phyloP scores from a whole-genome alignment of 2,113 vertebrate genomes.

The Ovibos moschatus region DNA sequence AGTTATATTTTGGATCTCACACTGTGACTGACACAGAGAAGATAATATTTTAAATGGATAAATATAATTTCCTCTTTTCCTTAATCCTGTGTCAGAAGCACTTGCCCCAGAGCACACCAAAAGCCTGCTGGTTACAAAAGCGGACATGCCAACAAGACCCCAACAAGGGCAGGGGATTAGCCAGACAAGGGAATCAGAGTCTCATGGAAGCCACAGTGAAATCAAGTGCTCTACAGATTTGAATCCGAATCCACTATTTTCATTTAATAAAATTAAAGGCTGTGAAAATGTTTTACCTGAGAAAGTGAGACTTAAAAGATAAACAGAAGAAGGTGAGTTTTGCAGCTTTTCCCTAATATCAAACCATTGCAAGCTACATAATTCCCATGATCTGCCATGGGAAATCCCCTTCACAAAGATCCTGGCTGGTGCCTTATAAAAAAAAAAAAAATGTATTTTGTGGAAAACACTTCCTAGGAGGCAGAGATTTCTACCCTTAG shows the following conservation, averaged over 20 bases:
- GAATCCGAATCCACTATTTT: background rate
- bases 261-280: background rate
- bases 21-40: background rate
- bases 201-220: background rate
- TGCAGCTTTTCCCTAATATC: background rate
- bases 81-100: background rate
- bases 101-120: background rate
- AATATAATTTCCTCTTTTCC: background rate
- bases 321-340: background rate
- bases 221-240: background rate
- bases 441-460: background rate
- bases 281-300: background rate
- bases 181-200: fast-evolving
- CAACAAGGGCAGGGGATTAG: fast-evolving
- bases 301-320: background rate
- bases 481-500: background rate
- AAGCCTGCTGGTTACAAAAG: background rate
- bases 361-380: background rate
- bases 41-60: background rate
- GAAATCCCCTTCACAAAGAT: background rate
- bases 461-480: background rate
- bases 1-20: background rate
- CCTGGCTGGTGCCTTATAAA: background rate
- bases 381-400: background rate
- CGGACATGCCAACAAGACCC: fast-evolving